Conservation (phyloP, 2,797 vertebrate species). For the Miichthys miiuy region DNA sequence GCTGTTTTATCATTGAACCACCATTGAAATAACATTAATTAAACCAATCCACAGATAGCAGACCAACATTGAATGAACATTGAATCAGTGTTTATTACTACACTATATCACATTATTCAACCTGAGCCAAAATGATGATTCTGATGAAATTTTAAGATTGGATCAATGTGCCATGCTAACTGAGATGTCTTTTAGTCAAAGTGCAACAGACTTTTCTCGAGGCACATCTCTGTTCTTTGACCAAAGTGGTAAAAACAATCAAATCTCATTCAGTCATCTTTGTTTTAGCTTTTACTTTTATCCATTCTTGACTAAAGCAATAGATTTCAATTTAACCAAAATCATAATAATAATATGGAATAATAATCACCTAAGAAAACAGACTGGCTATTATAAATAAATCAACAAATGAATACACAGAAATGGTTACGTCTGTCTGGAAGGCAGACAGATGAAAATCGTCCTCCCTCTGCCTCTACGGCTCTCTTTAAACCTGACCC, state of each 20-base stretch:
- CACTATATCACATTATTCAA: no score
- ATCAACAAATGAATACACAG: no score
- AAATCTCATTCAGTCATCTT: not conserved
- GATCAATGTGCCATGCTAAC: no score
- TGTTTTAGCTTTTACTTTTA: not conserved
- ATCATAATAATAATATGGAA: not conserved
- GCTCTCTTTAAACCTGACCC: slow-evolving; percentile 61
- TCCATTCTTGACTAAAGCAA: not conserved
- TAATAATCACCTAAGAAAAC: no score
- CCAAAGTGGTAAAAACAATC: not conserved
- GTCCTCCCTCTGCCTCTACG: slow-evolving; percentile 21
- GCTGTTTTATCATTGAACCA: no score
- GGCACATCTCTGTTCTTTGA: not conserved
- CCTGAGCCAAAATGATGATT: no score
- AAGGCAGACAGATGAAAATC: slow-evolving; percentile 32
- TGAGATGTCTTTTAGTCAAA: no score
- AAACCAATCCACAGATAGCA: no score
- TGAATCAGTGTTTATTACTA: no score
- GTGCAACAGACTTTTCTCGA: not conserved
- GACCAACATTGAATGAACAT: no score
- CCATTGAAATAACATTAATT: no score
- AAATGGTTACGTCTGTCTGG: not conserved
- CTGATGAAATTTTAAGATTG: no score
- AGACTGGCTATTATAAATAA: not conserved
- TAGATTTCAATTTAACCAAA: not conserved